Evolutionary conservation across 1,140 invertebrate species (phyloP), one percentile per base, ranked within the genome.

Genomic region (Mya arenaria): DNA sequence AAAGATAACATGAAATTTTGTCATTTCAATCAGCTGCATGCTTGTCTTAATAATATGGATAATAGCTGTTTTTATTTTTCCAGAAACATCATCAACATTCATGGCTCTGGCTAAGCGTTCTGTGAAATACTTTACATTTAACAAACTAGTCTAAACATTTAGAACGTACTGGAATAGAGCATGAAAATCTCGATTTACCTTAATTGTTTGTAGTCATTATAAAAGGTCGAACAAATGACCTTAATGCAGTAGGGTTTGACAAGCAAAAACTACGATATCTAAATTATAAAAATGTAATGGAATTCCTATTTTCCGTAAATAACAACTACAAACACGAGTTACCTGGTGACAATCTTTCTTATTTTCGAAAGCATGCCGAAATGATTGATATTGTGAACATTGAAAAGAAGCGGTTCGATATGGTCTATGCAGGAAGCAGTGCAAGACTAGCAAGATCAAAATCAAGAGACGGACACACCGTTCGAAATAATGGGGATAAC

Each of bases 361-460:
- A 82, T 37, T 28, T 73, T 15, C 82, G 85, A 74, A 68, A 68
- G 32, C 62, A 82, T 10, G 85, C 84, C 1, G 84, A 88, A 56
- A 90, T 90, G 89, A 60, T 56, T n/a, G 89, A 90, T 60, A 58
- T 90, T n/a, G 32, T 89, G 25, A 65, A 86, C 36, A 87, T 86
- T 13, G 88, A 90, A 78, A 55, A 74, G 36, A 74, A 84, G 48
- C 72, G 88, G 60, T 90, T 90, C 79, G 79, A 87, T 25, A 84
- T 89, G 17, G n/a, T 77, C 25, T 52, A n/a, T 52, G 17, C 48
- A n/a, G n/a, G n/a, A n/a, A n/a, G n/a, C n/a, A n/a, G n/a, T n/a
- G n/a, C n/a, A n/a, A n/a, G n/a, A n/a, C n/a, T n/a, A n/a, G n/a
- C n/a, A n/a, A n/a, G n/a, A n/a, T n/a, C n/a, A n/a, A n/a, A n/a